A percentile compares a stretch with the other conserved stretches of the same genome.
phyloP scores from a whole-genome alignment of 2,797 vertebrate genomes.

The Yasuhikotakia modesta region DNA sequence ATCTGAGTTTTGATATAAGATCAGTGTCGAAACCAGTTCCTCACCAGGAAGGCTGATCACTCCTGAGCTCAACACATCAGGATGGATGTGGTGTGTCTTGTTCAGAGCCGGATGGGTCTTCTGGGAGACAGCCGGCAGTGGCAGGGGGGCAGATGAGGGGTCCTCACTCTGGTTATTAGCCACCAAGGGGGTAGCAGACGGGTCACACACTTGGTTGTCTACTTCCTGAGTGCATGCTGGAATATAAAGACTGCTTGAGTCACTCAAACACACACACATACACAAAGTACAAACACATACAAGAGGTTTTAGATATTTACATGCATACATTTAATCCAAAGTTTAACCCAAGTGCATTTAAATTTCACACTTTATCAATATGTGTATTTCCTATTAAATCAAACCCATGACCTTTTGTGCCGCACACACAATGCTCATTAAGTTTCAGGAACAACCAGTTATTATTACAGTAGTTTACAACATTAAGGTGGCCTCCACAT shows the following conservation, averaged over 20 bases:
- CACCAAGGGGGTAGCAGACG: constrained; percentile 13
- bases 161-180: constrained; percentile 9
- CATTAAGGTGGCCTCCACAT: neutral
- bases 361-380: too few relatives aligned
- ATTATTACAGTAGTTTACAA: neutral
- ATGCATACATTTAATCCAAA: too few relatives aligned
- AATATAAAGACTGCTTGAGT: constrained; percentile 24
- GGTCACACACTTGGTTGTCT: too few relatives aligned
- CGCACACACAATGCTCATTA: too few relatives aligned
- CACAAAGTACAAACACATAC: constrained; percentile 26
- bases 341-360: too few relatives aligned
- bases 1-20: neutral
- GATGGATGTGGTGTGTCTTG: constrained; percentile 73
- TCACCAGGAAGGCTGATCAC: constrained; percentile 87
- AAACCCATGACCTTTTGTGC: too few relatives aligned
- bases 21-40: neutral
- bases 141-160: constrained; percentile 6
- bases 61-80: constrained; percentile 84
- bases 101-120: constrained; percentile 58
- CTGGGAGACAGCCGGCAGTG: constrained; percentile 40
- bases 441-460: too few relatives aligned
- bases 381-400: too few relatives aligned
- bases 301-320: too few relatives aligned
- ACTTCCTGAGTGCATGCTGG: constrained; percentile 45
- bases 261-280: neutral